Conservation (phyloP, 2,113 vertebrate species). For the Pelobates fuscus region DNA sequence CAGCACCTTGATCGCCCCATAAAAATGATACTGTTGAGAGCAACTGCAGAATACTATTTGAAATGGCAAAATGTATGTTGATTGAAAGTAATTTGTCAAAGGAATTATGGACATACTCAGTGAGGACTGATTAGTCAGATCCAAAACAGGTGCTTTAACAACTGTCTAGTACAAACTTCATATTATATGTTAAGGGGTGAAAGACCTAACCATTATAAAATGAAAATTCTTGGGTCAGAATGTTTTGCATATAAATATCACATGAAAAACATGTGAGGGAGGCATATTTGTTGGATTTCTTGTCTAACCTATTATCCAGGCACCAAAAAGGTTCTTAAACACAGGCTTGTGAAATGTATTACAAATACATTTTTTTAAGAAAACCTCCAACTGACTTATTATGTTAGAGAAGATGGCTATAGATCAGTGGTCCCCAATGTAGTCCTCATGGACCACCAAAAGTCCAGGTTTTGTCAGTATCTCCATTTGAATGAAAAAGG, state of each 20-base stretch:
- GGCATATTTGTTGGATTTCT: not conserved
- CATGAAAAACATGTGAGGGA: not conserved
- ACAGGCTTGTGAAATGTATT: too few species aligned
- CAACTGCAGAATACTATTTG: not conserved
- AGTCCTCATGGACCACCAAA: too few species aligned
- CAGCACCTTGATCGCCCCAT: not conserved
- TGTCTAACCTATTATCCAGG: not conserved
- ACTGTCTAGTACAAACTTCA: not conserved
- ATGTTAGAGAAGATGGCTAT: too few species aligned
- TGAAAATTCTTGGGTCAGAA: not conserved
- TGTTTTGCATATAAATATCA: not conserved
- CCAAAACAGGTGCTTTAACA: constrained; percentile 3
- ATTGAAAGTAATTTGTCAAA: constrained; percentile 8
- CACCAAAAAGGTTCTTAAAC: not conserved
- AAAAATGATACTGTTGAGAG: not conserved
- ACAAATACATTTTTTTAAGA: too few species aligned
- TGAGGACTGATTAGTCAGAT: not conserved
- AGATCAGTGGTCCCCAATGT: too few species aligned
- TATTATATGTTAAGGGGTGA: not conserved
- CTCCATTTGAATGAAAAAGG: too few species aligned
- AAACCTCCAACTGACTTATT: too few species aligned
- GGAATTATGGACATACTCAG: not conserved
- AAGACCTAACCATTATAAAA: not conserved
- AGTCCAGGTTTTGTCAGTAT: too few species aligned
- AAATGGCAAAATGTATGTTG: not conserved